These are phyloP conservation scores for Leptinotarsa haldemani DNA, from an alignment of 2,888 invertebrate species.

Conservation along the genomic window DNA sequence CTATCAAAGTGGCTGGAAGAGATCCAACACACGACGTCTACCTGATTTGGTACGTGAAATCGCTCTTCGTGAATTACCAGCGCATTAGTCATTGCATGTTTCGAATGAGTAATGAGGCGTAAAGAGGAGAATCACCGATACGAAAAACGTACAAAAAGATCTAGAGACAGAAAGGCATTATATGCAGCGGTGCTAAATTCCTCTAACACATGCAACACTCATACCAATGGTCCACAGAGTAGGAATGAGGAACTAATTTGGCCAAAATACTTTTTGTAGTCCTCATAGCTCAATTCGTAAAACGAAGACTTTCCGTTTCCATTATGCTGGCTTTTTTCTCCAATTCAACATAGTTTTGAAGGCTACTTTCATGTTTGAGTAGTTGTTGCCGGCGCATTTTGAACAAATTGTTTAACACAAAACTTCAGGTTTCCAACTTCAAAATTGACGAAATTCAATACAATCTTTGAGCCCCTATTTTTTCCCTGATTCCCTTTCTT, in stretches of 20 bases:
- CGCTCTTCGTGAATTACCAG: constrained; percentile 5
- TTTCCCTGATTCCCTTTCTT: too few species aligned
- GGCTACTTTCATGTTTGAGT: too few species aligned
- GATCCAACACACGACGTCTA: not conserved
- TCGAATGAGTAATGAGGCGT: constrained; percentile 10
- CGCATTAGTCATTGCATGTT: constrained; percentile 20
- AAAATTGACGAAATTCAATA: too few species aligned
- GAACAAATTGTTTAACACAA: too few species aligned
- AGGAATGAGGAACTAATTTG: not conserved
- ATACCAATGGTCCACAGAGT: not conserved
- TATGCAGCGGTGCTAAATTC: constrained; percentile 1
- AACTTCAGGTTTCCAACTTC: too few species aligned
- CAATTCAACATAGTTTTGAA: too few species aligned
- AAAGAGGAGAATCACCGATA: constrained; percentile 13
- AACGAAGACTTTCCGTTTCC: too few species aligned
- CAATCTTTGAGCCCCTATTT: too few species aligned
- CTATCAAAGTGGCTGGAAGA: not conserved
- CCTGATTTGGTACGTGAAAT: not conserved
- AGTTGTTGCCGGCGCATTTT: too few species aligned
- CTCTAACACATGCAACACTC: not conserved
- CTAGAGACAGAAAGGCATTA: not conserved
- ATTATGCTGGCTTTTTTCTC: too few species aligned
- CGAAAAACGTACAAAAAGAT: constrained; percentile 8
- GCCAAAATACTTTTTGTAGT: not conserved
- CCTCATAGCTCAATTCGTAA: too few species aligned